A percentile compares a stretch with the other conserved stretches of the same genome.
These are phyloP conservation scores for Pollimyrus isidori DNA, from an alignment of 2,113 vertebrate species.

Conservation along the genomic window DNA sequence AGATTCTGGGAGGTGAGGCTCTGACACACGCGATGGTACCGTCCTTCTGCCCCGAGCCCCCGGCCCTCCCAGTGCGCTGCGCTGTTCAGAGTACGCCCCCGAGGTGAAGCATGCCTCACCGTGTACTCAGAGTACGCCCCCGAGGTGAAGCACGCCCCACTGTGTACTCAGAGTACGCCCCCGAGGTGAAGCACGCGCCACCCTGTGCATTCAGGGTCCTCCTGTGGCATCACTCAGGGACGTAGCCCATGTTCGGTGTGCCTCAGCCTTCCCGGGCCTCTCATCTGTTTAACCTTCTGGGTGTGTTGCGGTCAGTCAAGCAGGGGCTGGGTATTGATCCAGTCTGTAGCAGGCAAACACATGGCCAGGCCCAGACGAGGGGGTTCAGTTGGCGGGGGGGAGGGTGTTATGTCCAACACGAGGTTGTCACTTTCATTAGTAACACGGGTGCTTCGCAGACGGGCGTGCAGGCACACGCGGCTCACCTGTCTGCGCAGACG, in stretches of 20 bases:
- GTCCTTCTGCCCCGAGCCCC: background rate
- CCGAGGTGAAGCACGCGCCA: background rate
- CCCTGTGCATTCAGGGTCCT: background rate
- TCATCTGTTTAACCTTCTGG: conserved; percentile 22
- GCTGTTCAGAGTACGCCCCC: background rate
- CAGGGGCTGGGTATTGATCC: conserved; percentile 58
- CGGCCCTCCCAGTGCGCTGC: background rate
- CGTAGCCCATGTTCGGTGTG: background rate
- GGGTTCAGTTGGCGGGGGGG: conserved; percentile 23
- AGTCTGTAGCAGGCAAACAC: conserved; percentile 56
- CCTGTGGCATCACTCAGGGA: background rate
- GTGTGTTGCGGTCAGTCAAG: conserved; percentile 29
- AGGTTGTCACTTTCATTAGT: conserved; percentile 39
- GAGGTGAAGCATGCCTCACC: background rate
- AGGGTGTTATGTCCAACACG: conserved; percentile 32
- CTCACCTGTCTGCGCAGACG: background rate
- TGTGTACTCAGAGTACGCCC: background rate
- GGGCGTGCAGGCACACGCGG: background rate
- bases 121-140: background rate
- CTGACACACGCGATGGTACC: background rate
- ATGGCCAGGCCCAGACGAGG: conserved; percentile 41
- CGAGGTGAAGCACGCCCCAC: background rate
- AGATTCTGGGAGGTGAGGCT: background rate
- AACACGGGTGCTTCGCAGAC: conserved; percentile 2
- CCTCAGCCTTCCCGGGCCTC: conserved; percentile 20